Base-by-base conservation (phyloP, 1,140 invertebrate genomes). In the Drosophila pandora region DNA sequence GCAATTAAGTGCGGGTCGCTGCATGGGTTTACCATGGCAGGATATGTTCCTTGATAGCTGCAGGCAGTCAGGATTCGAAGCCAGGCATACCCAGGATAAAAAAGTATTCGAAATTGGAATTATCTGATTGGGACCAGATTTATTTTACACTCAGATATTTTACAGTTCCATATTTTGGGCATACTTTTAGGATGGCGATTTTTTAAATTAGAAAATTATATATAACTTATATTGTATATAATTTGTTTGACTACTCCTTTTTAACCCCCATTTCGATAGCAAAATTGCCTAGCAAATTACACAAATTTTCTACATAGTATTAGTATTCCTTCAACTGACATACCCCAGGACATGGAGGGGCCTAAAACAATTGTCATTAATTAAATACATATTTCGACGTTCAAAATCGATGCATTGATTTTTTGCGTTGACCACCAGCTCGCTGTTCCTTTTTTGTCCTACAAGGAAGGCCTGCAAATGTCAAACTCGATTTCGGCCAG, bases 351-450 rank as follows among this genome's bases (percentile, higher is more conserved):
- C 32, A 9, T n/a, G 8, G 2, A 37, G 12, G 2, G 2, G 17
- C 50, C 2, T 47, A 64, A 30, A 65, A 67, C 56, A 79, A 72
- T 65, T 72, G 52, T 6, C 74, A 53, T 82, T 78, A 87, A 85
- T 85, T 78, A 85, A 71, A 41, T 45, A 75, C 9, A 53, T 43
- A 37, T 43, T 43, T 34, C 28, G 22, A 28, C 23, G 34, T 37
- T 50, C 30, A 63, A 88, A 85, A 82, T 87, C 79, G 74, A 88
- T 82, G 60, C 47, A 85, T 85, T 77, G 82, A 85, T 85, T 85
- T 82, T 82, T 63, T 63, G 34, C 39, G 12, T 23, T 74, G 70
- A 41, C 59, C 52, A 47, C 13, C 39, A 25, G 21, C 30, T 32
- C n/a, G 3, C 3, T 13, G 6, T 17, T 43, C 5, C 50, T 32